Conservation (phyloP, 2,797 vertebrate genomes). For the Lepilemur septentrionalis region DNA sequence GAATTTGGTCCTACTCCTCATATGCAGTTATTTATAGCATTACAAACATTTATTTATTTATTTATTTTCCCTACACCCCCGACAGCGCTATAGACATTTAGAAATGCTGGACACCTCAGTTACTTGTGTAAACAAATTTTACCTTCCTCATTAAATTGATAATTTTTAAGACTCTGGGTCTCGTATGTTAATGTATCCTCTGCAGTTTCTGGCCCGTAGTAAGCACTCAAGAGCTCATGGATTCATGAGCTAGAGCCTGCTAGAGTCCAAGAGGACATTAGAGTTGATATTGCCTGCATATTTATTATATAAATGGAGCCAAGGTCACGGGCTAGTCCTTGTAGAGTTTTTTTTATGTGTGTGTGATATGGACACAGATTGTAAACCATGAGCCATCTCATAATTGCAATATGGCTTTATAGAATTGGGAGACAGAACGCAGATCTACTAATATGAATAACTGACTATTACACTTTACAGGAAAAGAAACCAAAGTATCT, state of each 20-base stretch:
- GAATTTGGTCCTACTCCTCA: not conserved
- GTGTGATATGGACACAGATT: not conserved
- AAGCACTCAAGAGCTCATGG: not conserved
- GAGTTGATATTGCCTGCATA: not conserved
- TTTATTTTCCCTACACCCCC: no score
- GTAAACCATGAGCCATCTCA: not conserved
- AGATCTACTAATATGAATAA: not conserved
- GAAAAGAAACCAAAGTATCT: not conserved
- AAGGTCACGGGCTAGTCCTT: not conserved
- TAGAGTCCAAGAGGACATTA: not conserved
- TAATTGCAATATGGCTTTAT: not conserved
- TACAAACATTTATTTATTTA: not conserved
- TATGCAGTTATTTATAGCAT: not conserved
- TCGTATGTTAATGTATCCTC: not conserved
- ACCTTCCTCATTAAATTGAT: slow-evolving; percentile 1
- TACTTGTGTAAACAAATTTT: not conserved
- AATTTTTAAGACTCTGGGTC: not conserved
- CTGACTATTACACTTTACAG: not conserved
- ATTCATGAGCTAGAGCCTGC: not conserved
- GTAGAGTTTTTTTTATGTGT: not conserved
- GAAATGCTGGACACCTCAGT: not conserved
- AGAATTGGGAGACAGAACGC: not conserved
- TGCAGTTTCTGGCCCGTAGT: not conserved
- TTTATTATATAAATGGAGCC: not conserved
- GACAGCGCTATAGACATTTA: slow-evolving; percentile 5